phyloP scores from a whole-genome alignment of 1,140 invertebrate genomes.

The Lepidotrigona ventralis region DNA sequence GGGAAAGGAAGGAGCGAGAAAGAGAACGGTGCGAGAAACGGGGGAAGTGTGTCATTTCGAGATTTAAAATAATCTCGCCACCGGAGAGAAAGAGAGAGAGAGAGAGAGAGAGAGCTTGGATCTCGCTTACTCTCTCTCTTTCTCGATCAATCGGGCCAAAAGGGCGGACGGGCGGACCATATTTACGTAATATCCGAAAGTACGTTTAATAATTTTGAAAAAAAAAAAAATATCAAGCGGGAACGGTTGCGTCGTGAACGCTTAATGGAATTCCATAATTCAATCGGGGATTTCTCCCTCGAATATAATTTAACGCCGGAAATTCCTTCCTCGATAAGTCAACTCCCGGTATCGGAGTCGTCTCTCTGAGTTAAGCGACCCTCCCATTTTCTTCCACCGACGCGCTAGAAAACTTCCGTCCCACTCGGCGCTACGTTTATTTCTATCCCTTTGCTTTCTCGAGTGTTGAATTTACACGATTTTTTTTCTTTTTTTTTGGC shows the following conservation, averaged over 20 bases:
- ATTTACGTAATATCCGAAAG: slow-evolving; percentile 10
- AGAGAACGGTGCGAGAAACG: background rate
- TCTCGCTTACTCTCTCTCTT: background rate
- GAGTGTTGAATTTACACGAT: background rate
- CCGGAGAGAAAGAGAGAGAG: background rate
- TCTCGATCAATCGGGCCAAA: slow-evolving; percentile 10
- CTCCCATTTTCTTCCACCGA: background rate
- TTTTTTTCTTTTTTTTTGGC: too few relatives aligned
- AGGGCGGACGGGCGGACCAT: background rate
- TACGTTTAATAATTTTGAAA: background rate
- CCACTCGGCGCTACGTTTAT: background rate
- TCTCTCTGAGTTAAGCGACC: background rate
- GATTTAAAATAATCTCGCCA: slow-evolving; percentile 13
- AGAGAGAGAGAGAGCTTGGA: too few relatives aligned
- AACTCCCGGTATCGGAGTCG: background rate
- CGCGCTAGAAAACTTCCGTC: background rate
- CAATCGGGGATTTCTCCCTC: background rate
- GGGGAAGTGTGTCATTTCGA: slow-evolving; percentile 30
- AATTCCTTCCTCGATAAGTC: slow-evolving; percentile 8
- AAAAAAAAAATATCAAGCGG: slow-evolving; percentile 15
- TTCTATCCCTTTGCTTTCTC: background rate
- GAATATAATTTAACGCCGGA: slow-evolving; percentile 14
- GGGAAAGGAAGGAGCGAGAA: background rate
- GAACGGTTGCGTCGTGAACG: background rate
- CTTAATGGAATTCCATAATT: background rate